Evolutionary conservation across 2,797 vertebrate genomes (phyloP), one percentile per base, ranked within the genome.

Genomic region (Eulemur mongoz): DNA sequence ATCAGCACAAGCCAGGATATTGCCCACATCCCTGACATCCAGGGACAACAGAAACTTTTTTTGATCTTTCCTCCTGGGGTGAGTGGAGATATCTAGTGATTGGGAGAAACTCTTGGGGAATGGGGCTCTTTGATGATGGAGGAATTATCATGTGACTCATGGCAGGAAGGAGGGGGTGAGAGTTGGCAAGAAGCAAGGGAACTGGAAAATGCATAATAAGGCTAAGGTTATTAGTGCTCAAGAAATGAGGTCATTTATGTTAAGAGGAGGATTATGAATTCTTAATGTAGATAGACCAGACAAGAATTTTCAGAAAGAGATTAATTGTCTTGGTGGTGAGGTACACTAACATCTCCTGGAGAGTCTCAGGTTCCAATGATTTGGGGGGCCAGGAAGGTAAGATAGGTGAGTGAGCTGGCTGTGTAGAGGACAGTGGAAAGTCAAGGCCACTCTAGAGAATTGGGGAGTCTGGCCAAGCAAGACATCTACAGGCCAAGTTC

Each of bases 241-340:
- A 82, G 52, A 70, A 95, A 82, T 52, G 48, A 79, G 65, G 30
- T 85, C 54, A 92, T n/a, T 89, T 83, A 78, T 52, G 20, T 54
- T 88, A 73, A 89, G 40, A 75, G 25, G 2, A 72, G 50, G 73
- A 27, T 94, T 85, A 63, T 73, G 84, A 73, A 69, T 88, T 93
- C 89, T 95, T 93, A 90, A 89, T 93, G 84, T 38, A 52, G 70
- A 59, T 23, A 59, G 65, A 65, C 32, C 43, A 92, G 65, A 92
- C 52, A 73, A 83, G 35, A 92, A 65, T 91, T 91, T 95, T 94
- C 45, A 87, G 52, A 75, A 91, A 80, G n/a, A 94, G 91, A 82
- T 93, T 6, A 67, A 85, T 95, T 86, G 25, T 94, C 48, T 88
- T 92, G 30, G 48, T 80, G 32, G 22, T 92, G 73, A 92, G 32